Base-by-base conservation (phyloP, 2,113 vertebrate species). In the Cephalophus harveyi region DNA sequence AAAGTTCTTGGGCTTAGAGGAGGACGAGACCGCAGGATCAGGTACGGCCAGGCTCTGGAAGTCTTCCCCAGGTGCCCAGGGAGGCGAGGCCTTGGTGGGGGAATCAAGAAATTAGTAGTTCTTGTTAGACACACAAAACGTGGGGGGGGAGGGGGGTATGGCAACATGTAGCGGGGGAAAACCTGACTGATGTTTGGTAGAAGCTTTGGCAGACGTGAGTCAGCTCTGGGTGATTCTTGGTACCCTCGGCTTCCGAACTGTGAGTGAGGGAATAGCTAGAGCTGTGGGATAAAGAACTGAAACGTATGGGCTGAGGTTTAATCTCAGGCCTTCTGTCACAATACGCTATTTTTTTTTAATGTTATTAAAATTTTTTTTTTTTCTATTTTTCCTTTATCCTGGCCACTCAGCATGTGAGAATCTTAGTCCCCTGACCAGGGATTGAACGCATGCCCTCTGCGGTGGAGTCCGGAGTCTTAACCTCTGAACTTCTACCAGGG, bases 281-380 rank as follows among this genome's bases (percentile, higher is more conserved):
- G 50, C 30, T 84, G 52, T 50, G 40, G 83, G 82, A 64, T 59
- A 52, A 90, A 84, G 50, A 90, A 60, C 25, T 40, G 17, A 93
- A 91, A 89, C 0, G 0, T 93, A 17, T 46, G 12, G 67, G 17
- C 21, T 57, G 89, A 92, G 85, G 96, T 91, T 96, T 94, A 94
- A 95, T 76, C 14, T 82, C 86, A 55, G 88, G 76, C 46, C 86
- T 98, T 91, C 88, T 74, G 91, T 83, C 81, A 50, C 67, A 91
- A 40, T 89, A 78, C 36, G 52, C 76, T 91, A 95, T 83, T 43
- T 76, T 43, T 43, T 74, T 43, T 27, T 2, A 43, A 76, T 76
- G 71, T 76, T 27, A 43, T 43, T 43, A 43, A 27, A 43, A 1
- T 1, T 6, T 74, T 74, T 40, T 43, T 14, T 0, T 54, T 27